Percentiles rank a stretch among this genome's conserved stretches.
Conservation (phyloP, 2,113 vertebrate genomes). For the Halichoerus grypus region DNA sequence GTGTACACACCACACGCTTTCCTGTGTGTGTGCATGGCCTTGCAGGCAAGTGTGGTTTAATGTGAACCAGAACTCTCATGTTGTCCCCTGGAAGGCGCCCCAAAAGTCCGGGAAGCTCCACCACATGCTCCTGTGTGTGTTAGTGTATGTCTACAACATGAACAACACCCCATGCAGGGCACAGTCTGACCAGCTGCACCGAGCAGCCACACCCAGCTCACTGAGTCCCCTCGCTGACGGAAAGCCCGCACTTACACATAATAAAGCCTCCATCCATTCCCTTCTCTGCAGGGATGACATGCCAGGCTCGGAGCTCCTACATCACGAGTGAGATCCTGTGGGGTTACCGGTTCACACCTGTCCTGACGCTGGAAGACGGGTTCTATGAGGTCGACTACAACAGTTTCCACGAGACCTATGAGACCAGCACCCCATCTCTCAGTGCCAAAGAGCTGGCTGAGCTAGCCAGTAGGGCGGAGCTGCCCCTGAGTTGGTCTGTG, state of each 20-base stretch:
- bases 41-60: not conserved
- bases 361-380: conserved; percentile 97
- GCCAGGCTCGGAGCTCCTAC: conserved; percentile 98
- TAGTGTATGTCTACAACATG: accelerated
- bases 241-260: not conserved
- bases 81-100: not conserved
- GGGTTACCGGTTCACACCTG: conserved; percentile 98
- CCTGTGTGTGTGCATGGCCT: too few relatives aligned
- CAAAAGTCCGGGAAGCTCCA: not conserved
- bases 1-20: not conserved
- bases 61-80: not conserved
- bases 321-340: conserved; percentile 97
- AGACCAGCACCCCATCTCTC: conserved; percentile 96
- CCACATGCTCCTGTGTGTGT: accelerated
- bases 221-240: not conserved
- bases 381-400: conserved; percentile 99
- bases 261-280: conserved; percentile 38
- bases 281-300: conserved; percentile 95
- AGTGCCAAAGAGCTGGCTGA: conserved; percentile 96
- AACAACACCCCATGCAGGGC: accelerated
- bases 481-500: conserved; percentile 96
- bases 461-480: conserved; percentile 89
- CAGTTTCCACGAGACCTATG: conserved; percentile 97
- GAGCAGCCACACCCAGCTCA: accelerated
- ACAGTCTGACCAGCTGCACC: accelerated